Evolutionary conservation across 2,797 vertebrate species (phyloP).

Genomic region (Spatula versicolor): DNA sequence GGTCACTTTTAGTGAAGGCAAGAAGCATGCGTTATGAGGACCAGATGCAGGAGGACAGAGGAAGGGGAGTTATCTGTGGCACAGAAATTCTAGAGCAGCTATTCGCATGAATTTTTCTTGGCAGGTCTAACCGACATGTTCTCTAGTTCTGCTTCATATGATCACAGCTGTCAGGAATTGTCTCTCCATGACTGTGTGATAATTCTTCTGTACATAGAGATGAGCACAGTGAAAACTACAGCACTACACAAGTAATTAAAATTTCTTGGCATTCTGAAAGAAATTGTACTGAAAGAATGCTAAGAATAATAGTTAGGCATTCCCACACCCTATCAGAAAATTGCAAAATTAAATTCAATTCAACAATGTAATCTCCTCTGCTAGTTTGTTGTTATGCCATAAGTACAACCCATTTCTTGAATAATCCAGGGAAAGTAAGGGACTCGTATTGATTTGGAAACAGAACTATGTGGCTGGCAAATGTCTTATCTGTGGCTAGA

Average conservation of each 20-base stretch:
- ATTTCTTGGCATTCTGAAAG: not conserved
- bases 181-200: rapidly evolving
- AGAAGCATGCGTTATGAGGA: not conserved
- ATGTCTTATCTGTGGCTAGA: not conserved
- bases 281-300: not conserved
- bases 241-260: not conserved
- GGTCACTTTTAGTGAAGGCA: not conserved
- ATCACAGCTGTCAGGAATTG: not conserved
- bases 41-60: not conserved
- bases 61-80: not conserved
- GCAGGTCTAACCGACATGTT: not conserved
- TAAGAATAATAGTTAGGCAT: not conserved
- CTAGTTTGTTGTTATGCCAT: not conserved
- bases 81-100: not conserved
- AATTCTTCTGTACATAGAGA: not conserved
- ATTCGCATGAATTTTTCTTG: slow-evolving; percentile 27
- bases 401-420: not conserved
- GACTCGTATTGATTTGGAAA: not conserved
- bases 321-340: not conserved
- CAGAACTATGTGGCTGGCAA: not conserved
- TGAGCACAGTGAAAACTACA: not conserved
- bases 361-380: not conserved
- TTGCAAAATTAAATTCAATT: not conserved
- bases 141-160: not conserved
- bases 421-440: not conserved